Evolutionary conservation across 2,888 invertebrate species (phyloP).

Genomic region (Ornithoptera priamus): DNA sequence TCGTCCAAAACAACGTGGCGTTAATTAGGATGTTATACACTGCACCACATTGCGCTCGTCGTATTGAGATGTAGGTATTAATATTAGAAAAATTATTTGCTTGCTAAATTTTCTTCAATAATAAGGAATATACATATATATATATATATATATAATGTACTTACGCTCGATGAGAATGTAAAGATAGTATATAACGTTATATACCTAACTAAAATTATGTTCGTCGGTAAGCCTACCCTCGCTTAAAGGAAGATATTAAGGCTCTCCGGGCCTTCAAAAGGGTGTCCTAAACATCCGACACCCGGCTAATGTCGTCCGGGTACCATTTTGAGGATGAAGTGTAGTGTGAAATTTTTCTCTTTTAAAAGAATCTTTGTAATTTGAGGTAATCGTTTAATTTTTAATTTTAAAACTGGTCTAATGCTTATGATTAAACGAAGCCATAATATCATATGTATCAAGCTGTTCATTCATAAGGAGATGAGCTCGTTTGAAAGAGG

Average conservation of each 20-base stretch:
- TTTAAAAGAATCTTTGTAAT: neutral
- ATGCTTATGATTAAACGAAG: neutral
- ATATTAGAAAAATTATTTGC: no score
- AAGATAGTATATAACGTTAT: neutral
- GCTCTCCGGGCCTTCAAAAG: neutral
- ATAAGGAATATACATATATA: no score
- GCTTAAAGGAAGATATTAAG: conserved; percentile 2
- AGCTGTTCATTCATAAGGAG: no score
- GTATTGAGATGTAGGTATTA: no score
- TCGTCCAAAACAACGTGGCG: no score
- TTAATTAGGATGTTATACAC: no score
- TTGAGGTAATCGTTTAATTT: neutral
- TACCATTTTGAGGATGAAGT: neutral
- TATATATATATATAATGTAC: no score
- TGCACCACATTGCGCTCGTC: no score
- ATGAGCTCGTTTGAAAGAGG: no score
- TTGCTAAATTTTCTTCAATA: no score
- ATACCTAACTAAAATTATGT: neutral
- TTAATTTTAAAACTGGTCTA: neutral
- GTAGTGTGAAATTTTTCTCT: neutral
- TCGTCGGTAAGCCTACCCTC: conserved; percentile 1
- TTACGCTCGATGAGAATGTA: neutral
- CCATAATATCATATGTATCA: no score
- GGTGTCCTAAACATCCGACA: neutral
- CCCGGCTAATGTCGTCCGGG: neutral